These are phyloP conservation scores for Kryptolebias marmoratus DNA, from an alignment of 2,113 vertebrate genomes.

Conservation along the genomic window DNA sequence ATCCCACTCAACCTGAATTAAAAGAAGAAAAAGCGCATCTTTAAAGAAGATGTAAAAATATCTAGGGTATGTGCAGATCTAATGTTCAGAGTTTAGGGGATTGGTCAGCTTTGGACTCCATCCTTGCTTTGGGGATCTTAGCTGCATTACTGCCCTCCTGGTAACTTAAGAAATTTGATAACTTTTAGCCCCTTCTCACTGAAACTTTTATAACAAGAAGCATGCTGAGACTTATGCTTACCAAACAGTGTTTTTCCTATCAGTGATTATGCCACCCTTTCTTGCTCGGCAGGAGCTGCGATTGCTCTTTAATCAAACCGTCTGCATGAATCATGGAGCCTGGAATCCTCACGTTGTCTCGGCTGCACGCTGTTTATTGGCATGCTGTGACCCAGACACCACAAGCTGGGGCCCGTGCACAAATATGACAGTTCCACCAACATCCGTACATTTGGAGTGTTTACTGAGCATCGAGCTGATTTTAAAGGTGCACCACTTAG, in stretches of 20 bases:
- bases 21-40: too few species aligned
- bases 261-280: constrained; percentile 65
- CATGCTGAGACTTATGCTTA: constrained; percentile 49
- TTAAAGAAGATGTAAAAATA: too few species aligned
- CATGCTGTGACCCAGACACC: constrained; percentile 62
- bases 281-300: constrained; percentile 54
- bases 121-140: too few species aligned
- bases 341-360: constrained; percentile 54
- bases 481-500: constrained; percentile 28
- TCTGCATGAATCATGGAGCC: constrained; percentile 63
- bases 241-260: constrained; percentile 49
- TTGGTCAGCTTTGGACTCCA: too few species aligned
- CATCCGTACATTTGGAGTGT: background rate
- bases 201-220: constrained; percentile 46
- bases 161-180: constrained; percentile 26
- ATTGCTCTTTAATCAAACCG: constrained; percentile 75
- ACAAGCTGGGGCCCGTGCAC: constrained; percentile 47
- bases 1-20: too few species aligned
- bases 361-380: constrained; percentile 63
- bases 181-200: constrained; percentile 36
- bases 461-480: constrained; percentile 9
- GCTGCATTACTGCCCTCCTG: background rate
- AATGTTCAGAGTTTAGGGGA: background rate
- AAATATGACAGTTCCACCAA: background rate
- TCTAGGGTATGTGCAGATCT: background rate